Percentiles rank a stretch among this genome's conserved stretches.
Evolutionary conservation across 1,140 invertebrate species (phyloP).

Genomic region (Lordiphosa mommai): DNA sequence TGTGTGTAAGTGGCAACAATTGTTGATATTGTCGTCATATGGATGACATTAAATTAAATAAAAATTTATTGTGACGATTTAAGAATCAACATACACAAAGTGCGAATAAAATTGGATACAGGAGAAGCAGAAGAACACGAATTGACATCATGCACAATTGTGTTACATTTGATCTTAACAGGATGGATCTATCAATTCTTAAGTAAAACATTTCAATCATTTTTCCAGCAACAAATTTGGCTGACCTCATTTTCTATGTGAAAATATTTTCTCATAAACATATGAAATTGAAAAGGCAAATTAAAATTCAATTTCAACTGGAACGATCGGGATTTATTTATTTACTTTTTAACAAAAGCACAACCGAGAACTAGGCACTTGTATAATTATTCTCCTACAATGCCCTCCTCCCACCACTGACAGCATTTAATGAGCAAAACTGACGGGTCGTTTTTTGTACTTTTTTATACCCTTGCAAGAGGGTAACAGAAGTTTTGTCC

Average conservation of each 20-base stretch:
- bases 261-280: not conserved
- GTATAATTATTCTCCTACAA: conserved; percentile 11
- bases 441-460: too few species aligned
- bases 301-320: conserved; percentile 27
- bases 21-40: conserved; percentile 61
- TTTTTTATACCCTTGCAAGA: too few species aligned
- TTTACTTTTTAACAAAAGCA: conserved; percentile 22
- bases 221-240: too few species aligned
- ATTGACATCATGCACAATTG: conserved; percentile 51
- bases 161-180: conserved; percentile 39
- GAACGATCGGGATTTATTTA: conserved; percentile 37
- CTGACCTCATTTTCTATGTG: not conserved
- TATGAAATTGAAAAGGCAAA: not conserved
- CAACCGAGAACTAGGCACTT: not conserved
- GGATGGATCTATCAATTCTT: too few species aligned
- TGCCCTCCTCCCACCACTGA: not conserved
- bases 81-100: conserved; percentile 56
- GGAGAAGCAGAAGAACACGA: conserved; percentile 6
- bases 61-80: conserved; percentile 76
- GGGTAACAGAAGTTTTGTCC: too few species aligned
- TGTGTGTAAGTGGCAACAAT: conserved; percentile 61
- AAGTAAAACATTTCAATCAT: too few species aligned
- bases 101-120: conserved; percentile 52
- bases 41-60: conserved; percentile 70
- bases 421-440: not conserved